Base-by-base conservation (phyloP, 2,797 vertebrate genomes). In the Phaenicophaeus curvirostris region DNA sequence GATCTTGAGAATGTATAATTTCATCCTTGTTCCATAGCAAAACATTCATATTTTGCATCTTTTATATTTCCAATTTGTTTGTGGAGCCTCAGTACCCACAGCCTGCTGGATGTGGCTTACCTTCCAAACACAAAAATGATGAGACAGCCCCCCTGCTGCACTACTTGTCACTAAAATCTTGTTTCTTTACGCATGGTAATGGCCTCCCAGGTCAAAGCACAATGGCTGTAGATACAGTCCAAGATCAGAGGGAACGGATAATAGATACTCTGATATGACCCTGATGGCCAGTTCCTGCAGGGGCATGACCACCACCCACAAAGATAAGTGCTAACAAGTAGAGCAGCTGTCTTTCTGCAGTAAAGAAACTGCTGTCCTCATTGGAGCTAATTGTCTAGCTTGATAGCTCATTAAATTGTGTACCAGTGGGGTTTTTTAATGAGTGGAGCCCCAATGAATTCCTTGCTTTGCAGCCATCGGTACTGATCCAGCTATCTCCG, bases 401-500 rank as follows among this genome's bases (percentile, higher is more conserved):
- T n/a, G 62, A 54, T 5, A 90, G 59, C 41, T 74, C 17, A 8
- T 51, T 27, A 37, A 57, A 53, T 3, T 33, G 28, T 4, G 1
- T 3, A 69, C 35, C n/a, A 51, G 42, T 21, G 58, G 59, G 48
- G n/a, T 8, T 71, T 72, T 62, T 66, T 67, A 63, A 20, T 9
- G 15, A 67, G 31, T 2, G 4, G 15, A 39, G 7, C 4, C 82
- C 20, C 76, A 67, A 39, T 13, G 13, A 53, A 63, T 17, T 67
- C 41, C 51, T n/a, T 31, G 21, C 51, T 14, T 79, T 61, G 41
- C 73, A 63, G 55, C 35, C 37, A 8, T 17, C 1, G 1, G n/a
- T 0, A 0, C 76, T 48, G 27, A 53, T 13, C 53, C 48, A 67
- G 37, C 46, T n/a, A 1, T 15, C 55, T 35, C 54, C 0, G 0